Evolutionary conservation across 2,888 invertebrate genomes (phyloP).

Genomic region (Amphipyra berbera): DNA sequence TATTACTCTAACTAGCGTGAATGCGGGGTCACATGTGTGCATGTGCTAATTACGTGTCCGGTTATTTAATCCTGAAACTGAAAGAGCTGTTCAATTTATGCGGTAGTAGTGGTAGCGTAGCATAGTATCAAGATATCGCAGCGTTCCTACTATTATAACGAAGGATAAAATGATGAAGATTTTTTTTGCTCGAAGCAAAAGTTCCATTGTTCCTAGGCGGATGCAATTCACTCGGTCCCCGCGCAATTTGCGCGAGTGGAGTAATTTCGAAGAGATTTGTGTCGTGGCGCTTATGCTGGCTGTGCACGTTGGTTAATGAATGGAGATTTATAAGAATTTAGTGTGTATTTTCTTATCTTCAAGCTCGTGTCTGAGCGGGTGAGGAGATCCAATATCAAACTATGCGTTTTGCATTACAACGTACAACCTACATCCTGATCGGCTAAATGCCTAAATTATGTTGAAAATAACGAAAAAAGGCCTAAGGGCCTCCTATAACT

Average conservation of each 20-base stretch:
- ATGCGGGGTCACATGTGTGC: slow-evolving; percentile 31
- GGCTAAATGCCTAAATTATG: too few relatives aligned
- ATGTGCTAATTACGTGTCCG: slow-evolving; percentile 51
- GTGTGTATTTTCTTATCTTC: not conserved
- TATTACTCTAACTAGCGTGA: slow-evolving; percentile 26
- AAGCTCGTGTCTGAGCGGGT: too few relatives aligned
- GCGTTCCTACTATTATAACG: slow-evolving; percentile 70
- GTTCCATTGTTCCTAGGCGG: slow-evolving; percentile 87
- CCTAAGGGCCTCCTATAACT: too few relatives aligned
- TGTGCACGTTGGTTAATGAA: slow-evolving; percentile 64
- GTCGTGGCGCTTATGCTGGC: slow-evolving; percentile 62
- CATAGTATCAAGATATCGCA: slow-evolving; percentile 58
- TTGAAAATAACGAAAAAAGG: too few relatives aligned
- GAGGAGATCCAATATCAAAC: too few relatives aligned
- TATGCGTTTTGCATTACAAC: too few relatives aligned
- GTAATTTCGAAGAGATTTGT: slow-evolving; percentile 84
- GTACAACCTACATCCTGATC: too few relatives aligned
- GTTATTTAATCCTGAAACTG: slow-evolving; percentile 41
- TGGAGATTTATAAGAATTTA: slow-evolving; percentile 49
- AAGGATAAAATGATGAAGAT: slow-evolving; percentile 81
- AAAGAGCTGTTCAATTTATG: slow-evolving; percentile 33
- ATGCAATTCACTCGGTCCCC: slow-evolving; percentile 87
- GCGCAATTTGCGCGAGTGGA: slow-evolving; percentile 88
- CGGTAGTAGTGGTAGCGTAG: slow-evolving; percentile 17
- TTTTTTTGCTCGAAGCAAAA: slow-evolving; percentile 81